Evolutionary conservation across 2,888 invertebrate species (phyloP).

Genomic region (Abscondita cerata): DNA sequence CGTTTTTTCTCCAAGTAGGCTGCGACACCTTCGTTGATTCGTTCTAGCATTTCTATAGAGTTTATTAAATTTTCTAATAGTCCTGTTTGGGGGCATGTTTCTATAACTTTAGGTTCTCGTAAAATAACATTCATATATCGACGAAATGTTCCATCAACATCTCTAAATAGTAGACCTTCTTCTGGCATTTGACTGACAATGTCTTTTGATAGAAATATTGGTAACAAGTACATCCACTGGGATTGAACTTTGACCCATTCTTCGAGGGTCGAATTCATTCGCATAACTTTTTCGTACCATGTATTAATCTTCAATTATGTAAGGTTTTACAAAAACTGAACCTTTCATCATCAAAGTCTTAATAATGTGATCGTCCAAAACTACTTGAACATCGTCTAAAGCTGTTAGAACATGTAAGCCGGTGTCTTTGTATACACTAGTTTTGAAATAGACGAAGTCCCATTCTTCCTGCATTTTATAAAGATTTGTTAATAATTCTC

Average conservation of each 20-base stretch:
- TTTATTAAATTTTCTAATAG: slow-evolving; percentile 68
- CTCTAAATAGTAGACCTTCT: slow-evolving; percentile 79
- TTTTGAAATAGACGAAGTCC: slow-evolving; percentile 76
- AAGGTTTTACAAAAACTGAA: slow-evolving; percentile 85
- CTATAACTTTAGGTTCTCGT: slow-evolving; percentile 58
- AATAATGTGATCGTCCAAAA: slow-evolving; percentile 83
- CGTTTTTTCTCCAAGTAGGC: slow-evolving; percentile 85
- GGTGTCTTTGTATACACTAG: slow-evolving; percentile 73
- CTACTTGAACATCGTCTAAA: slow-evolving; percentile 79
- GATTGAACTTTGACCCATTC: slow-evolving; percentile 88
- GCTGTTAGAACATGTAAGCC: slow-evolving; percentile 74
- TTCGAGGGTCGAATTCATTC: slow-evolving; percentile 76
- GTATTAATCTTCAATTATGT: slow-evolving; percentile 71
- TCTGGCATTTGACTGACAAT: slow-evolving; percentile 87
- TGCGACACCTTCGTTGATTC: slow-evolving; percentile 83
- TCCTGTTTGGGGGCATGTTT: neutral
- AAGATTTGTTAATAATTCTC: slow-evolving; percentile 74
- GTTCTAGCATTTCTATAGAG: slow-evolving; percentile 74
- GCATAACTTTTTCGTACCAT: slow-evolving; percentile 78
- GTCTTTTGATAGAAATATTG: slow-evolving; percentile 87
- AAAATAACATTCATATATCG: slow-evolving; percentile 69
- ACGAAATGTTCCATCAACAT: slow-evolving; percentile 73
- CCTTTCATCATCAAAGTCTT: slow-evolving; percentile 86
- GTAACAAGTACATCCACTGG: slow-evolving; percentile 85
- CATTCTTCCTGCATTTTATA: slow-evolving; percentile 84